These are phyloP conservation scores for Potamarius usumacintae DNA, from an alignment of 2,113 vertebrate species.

Conservation along the genomic window DNA sequence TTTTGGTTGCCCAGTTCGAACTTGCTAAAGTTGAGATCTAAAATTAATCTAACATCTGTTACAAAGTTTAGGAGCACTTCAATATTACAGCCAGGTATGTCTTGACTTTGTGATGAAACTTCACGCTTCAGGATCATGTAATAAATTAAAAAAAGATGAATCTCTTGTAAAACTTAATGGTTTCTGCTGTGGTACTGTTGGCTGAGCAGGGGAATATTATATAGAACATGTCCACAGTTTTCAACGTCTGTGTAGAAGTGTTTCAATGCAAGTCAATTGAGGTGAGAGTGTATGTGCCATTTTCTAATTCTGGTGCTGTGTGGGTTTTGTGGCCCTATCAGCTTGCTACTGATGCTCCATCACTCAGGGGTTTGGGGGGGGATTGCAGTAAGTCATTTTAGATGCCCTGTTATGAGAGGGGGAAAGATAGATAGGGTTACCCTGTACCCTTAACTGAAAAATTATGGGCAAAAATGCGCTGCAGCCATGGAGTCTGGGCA, in stretches of 20 bases:
- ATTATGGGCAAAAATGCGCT: neutral
- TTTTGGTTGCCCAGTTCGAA: too few relatives aligned
- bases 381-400: conserved; percentile 37
- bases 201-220: neutral
- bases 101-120: neutral
- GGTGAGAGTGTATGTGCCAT: neutral
- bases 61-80: neutral
- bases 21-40: neutral
- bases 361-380: neutral
- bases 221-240: neutral
- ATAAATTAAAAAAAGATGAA: neutral
- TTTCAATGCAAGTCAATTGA: conserved; percentile 6
- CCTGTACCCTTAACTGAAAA: neutral
- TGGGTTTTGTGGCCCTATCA: conserved; percentile 42
- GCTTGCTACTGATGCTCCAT: conserved; percentile 42
- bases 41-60: neutral
- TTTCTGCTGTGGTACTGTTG: neutral
- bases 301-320: conserved; percentile 51
- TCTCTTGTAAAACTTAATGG: neutral
- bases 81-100: conserved; percentile 5
- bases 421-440: conserved; percentile 52
- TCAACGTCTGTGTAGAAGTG: neutral
- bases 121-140: neutral
- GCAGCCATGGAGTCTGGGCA: neutral
- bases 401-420: conserved; percentile 28